Evolutionary conservation across 2,797 vertebrate species (phyloP).

Genomic region (Sarcophilus harrisii): DNA sequence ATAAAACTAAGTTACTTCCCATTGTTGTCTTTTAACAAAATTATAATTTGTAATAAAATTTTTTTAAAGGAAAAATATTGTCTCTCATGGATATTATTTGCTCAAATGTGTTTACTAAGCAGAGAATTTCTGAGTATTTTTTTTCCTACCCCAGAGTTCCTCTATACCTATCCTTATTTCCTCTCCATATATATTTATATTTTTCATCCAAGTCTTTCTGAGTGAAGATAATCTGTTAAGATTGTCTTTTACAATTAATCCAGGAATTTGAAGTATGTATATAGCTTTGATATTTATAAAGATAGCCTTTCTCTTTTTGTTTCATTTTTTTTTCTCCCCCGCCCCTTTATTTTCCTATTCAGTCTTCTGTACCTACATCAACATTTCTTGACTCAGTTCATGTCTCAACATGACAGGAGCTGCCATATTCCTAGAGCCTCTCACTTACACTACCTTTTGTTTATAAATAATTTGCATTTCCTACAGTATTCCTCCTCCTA

Average conservation of each 20-base stretch:
- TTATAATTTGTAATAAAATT: slow-evolving; percentile 30
- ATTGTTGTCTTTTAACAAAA: slow-evolving; percentile 27
- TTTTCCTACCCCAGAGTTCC: not conserved
- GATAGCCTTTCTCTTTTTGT: not conserved
- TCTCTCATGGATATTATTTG: not conserved
- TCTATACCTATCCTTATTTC: not conserved
- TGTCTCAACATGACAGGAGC: not conserved
- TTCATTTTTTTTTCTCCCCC: not conserved
- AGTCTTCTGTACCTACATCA: not conserved
- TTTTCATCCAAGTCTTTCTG: slow-evolving; percentile 29
- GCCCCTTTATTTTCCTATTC: not conserved
- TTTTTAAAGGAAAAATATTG: not conserved
- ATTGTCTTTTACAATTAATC: not conserved
- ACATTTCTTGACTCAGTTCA: not conserved
- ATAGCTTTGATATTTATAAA: slow-evolving; percentile 11
- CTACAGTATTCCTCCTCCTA: not conserved
- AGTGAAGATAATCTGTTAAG: slow-evolving; percentile 24
- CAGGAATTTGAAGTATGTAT: not conserved
- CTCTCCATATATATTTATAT: not conserved
- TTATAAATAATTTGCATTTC: not conserved
- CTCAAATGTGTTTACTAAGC: not conserved
- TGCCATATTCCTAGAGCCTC: not conserved
- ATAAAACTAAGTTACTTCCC: slow-evolving; percentile 38
- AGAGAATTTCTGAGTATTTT: not conserved
- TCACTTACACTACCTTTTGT: not conserved